Evolutionary conservation across 2,113 vertebrate species (phyloP).

Genomic region (Xenopus laevis): DNA sequence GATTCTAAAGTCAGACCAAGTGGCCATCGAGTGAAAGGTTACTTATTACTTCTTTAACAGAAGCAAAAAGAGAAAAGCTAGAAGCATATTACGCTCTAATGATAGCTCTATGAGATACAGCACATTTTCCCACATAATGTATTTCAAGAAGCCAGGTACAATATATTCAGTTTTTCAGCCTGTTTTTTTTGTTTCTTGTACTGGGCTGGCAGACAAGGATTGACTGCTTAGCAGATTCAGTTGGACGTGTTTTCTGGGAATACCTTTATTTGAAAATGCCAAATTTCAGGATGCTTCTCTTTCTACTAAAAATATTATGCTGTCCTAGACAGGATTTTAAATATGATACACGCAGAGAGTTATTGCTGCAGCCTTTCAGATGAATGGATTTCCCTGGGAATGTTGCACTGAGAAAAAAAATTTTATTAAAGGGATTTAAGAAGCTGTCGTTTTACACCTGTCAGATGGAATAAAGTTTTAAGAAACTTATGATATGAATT

Average conservation of each 20-base stretch:
- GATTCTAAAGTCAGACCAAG: constrained; percentile 18
- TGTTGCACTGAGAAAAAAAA: too few relatives aligned
- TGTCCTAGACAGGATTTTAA: too few relatives aligned
- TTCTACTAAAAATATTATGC: too few relatives aligned
- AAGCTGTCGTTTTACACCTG: too few relatives aligned
- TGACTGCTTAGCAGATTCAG: background rate
- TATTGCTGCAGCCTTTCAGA: too few relatives aligned
- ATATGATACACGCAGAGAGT: too few relatives aligned
- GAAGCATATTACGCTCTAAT: constrained; percentile 22
- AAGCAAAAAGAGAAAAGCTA: constrained; percentile 18
- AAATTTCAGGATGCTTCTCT: background rate
- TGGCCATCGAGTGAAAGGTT: constrained; percentile 30
- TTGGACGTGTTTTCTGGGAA: background rate
- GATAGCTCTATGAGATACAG: constrained; percentile 1
- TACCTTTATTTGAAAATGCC: background rate
- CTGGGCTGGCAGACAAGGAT: background rate
- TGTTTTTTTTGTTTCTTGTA: background rate
- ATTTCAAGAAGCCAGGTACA: background rate
- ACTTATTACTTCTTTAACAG: constrained; percentile 23
- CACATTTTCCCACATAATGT: constrained; percentile 6
- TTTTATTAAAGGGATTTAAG: too few relatives aligned
- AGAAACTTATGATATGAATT: too few relatives aligned
- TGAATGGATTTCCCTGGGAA: too few relatives aligned
- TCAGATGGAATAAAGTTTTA: too few relatives aligned
- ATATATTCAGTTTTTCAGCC: background rate